These are phyloP conservation scores for Laticauda colubrina DNA, from an alignment of 2,113 vertebrate species.

Conservation along the genomic window DNA sequence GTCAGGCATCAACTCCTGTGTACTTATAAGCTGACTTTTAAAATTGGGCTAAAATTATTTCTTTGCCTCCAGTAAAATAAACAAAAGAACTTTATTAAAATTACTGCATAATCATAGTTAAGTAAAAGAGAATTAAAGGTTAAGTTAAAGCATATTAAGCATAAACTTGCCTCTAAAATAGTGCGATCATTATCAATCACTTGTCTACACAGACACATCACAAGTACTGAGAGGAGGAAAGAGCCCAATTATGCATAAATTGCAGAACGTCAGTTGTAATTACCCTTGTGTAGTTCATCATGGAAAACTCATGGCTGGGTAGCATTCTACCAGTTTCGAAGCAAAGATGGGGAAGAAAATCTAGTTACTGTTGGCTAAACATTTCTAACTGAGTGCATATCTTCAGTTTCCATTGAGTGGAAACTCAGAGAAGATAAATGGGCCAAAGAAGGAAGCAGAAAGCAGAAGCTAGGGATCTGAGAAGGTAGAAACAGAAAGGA, in stretches of 20 bases:
- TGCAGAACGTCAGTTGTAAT: neutral
- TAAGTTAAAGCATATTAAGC: neutral
- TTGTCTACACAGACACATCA: neutral
- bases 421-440: neutral
- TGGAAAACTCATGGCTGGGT: neutral
- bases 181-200: neutral
- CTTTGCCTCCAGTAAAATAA: neutral
- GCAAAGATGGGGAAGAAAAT: neutral
- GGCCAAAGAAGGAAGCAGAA: neutral
- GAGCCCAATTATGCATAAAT: neutral
- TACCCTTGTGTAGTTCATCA: neutral
- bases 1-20: neutral
- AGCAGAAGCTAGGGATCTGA: neutral
- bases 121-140: neutral
- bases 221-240: neutral
- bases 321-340: neutral
- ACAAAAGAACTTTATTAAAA: neutral
- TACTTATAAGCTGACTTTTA: neutral
- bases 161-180: neutral
- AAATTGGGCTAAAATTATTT: neutral
- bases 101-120: neutral
- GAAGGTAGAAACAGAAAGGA: neutral
- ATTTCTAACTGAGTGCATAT: neutral
- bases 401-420: neutral
- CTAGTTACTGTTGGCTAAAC: neutral